Conservation (phyloP, 2,888 invertebrate species). For the Harpalus rufipes region DNA sequence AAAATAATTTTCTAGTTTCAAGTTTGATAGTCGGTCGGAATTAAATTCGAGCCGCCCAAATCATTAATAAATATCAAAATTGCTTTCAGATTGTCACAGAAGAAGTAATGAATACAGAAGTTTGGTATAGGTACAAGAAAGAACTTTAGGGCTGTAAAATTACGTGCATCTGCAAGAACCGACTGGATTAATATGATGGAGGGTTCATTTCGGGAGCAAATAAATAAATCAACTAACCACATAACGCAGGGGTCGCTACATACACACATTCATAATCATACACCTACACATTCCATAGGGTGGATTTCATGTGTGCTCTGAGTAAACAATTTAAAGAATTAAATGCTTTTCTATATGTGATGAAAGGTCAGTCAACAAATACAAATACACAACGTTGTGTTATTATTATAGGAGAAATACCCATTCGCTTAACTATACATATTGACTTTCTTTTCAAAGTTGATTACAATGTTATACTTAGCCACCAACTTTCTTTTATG, state of each 20-base stretch:
- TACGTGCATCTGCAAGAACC: slow-evolving; percentile 31
- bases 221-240: slow-evolving; percentile 52
- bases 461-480: neutral
- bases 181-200: slow-evolving; percentile 43
- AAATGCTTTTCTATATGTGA: slow-evolving; percentile 5
- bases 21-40: no score
- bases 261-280: neutral
- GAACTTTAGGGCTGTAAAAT: neutral
- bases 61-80: no score
- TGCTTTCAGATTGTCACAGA: neutral
- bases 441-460: neutral
- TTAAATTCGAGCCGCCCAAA: no score
- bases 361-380: neutral
- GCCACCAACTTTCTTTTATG: neutral
- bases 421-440: neutral
- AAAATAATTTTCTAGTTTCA: no score
- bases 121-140: neutral
- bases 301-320: slow-evolving; percentile 11
- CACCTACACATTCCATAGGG: neutral
- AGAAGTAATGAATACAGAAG: neutral
- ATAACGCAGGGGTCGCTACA: neutral
- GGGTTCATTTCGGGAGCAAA: slow-evolving; percentile 43
- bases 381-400: neutral
- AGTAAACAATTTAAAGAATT: slow-evolving; percentile 45
- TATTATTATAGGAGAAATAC: neutral